Evolutionary conservation across 2,888 invertebrate species (phyloP), one percentile per base, ranked within the genome.

Genomic region (Chalcosyrphus nemorum): DNA sequence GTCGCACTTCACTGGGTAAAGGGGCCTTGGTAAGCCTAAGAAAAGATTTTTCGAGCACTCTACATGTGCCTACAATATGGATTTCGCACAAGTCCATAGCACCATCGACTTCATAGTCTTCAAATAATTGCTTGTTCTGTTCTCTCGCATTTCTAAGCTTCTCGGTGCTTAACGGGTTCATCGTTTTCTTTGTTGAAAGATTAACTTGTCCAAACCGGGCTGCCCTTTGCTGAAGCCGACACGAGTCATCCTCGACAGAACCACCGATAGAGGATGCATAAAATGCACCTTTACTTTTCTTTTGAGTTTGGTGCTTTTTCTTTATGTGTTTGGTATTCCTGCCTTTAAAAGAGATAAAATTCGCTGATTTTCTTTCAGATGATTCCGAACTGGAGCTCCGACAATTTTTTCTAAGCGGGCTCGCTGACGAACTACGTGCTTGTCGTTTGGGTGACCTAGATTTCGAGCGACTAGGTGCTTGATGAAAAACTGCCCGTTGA

Each of bases 1-100:
- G 99, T 85, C 99, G 94, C 81, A 99, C 97, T 90, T 97, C 96
- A 90, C 95, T 94, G 50, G 98, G 94, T 90, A 97, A 96, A 66
- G 99, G 99, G 87, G 98, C 98, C 95, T 98, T 94, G 35, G 99
- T 99, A 70, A 99, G 93, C 88, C 99, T 94, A 87, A 99, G 94
- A 92, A 98, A 99, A 56, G 96, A 96, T 92, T 99, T 99, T 92
- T 99, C 99, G 89, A 99, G 92, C 90, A 98, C 97, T 91, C 94
- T 94, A 92, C 98, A 98, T 17, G 97, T 97, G 86, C 99, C 99
- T 87, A 98, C 96, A 89, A 99, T 96, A 91, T 97, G 97, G 92
- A 96, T 94, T 90, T 95, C 95, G 88, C 95, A 94, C 92, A 97
- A 94, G 92, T 97, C 97, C 92, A 97, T 95, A 88, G 96, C 92